Evolutionary conservation across 1,140 invertebrate genomes (phyloP).

Genomic region (Phenacoccus solenopsis): DNA sequence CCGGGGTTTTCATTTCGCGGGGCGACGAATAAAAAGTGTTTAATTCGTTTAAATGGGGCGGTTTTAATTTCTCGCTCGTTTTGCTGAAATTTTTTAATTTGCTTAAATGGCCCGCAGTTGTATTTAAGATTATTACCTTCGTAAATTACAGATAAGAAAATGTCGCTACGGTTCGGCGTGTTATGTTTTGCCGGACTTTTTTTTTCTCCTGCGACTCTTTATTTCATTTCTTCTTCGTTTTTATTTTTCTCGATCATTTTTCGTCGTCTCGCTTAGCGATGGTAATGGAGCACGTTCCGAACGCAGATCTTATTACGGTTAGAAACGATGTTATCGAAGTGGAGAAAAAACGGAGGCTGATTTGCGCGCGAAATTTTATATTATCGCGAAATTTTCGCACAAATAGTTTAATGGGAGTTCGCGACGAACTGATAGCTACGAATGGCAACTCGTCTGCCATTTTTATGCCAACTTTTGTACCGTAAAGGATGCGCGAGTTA

Average conservation of each 20-base stretch:
- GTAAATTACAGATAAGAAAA: not conserved
- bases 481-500: too few relatives aligned
- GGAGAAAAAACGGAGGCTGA: too few relatives aligned
- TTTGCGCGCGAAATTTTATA: too few relatives aligned
- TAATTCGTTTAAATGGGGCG: constrained; percentile 1
- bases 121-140: constrained; percentile 3
- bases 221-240: too few relatives aligned
- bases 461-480: too few relatives aligned
- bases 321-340: too few relatives aligned
- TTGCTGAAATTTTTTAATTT: not conserved
- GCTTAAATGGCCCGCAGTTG: not conserved
- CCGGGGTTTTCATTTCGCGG: not conserved
- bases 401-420: too few relatives aligned
- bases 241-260: not conserved
- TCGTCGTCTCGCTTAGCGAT: not conserved
- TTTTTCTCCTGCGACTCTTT: not conserved
- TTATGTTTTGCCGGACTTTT: not conserved
- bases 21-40: not conserved
- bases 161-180: not conserved
- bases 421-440: too few relatives aligned
- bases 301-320: too few relatives aligned
- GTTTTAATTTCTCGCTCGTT: not conserved
- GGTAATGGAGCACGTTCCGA: too few relatives aligned
- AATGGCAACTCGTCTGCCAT: too few relatives aligned
- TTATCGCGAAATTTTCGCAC: too few relatives aligned